Percentiles rank a stretch among this genome's conserved stretches.
phyloP scores from a whole-genome alignment of 2,113 vertebrate genomes.

The Tringa solitaria region DNA sequence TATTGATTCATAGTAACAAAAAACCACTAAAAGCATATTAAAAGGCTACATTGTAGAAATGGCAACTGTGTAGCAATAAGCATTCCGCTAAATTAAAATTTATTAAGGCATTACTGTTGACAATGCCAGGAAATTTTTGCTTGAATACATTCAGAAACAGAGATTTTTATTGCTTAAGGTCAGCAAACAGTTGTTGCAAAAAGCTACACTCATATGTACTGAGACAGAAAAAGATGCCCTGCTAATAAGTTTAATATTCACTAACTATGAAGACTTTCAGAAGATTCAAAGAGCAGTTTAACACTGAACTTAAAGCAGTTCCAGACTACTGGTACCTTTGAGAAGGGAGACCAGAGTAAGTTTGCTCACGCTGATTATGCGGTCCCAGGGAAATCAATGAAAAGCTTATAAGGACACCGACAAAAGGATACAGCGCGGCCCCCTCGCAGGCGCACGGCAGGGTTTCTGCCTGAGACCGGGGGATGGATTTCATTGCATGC shows the following conservation, averaged over 20 bases:
- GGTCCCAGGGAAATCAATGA: not conserved
- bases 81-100: not conserved
- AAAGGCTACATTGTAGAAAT: not conserved
- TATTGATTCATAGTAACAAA: not conserved
- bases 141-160: not conserved
- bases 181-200: not conserved
- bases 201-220: not conserved
- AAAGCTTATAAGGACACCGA: not conserved
- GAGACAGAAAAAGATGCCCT: not conserved
- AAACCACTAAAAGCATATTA: not conserved
- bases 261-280: not conserved
- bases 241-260: not conserved
- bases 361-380: not conserved
- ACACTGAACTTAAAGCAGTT: not conserved
- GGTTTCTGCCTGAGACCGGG: not conserved
- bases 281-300: not conserved
- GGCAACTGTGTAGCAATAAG: not conserved
- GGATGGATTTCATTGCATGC: not conserved
- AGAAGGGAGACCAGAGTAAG: not conserved
- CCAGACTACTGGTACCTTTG: not conserved
- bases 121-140: not conserved
- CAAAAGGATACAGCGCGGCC: not conserved
- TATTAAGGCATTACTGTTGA: not conserved
- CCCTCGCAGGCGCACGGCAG: rapidly evolving
- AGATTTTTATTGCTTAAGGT: not conserved